Evolutionary conservation across 2,888 invertebrate species (phyloP).

Genomic region (Cryptophagus acutangulus): DNA sequence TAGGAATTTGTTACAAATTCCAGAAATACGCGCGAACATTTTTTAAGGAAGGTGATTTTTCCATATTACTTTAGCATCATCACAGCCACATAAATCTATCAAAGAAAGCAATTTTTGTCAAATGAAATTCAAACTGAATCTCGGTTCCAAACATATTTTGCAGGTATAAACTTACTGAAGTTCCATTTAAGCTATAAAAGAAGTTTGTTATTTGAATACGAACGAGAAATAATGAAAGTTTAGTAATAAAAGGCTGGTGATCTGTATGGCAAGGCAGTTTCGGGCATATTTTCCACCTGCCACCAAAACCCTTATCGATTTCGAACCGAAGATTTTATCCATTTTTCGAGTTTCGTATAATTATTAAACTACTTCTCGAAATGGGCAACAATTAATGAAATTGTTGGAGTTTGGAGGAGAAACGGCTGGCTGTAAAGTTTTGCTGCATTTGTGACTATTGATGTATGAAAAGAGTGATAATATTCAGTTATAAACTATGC

Average conservation of each 20-base stretch:
- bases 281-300: constrained; percentile 41
- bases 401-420: neutral
- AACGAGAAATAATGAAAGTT: constrained; percentile 44
- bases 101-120: constrained; percentile 22
- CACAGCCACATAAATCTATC: no score
- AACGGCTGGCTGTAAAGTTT: neutral
- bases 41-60: no score
- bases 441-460: neutral
- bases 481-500: neutral
- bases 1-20: no score
- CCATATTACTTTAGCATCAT: constrained; percentile 8
- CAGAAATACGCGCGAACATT: no score
- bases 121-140: constrained; percentile 33
- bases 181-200: constrained; percentile 40
- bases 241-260: constrained; percentile 39
- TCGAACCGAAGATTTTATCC: neutral
- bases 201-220: constrained; percentile 44
- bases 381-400: neutral
- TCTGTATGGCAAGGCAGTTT: constrained; percentile 39
- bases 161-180: constrained; percentile 32
- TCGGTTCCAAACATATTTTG: constrained; percentile 32
- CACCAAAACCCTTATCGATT: constrained; percentile 24
- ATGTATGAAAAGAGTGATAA: neutral
- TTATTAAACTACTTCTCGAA: neutral
- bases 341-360: neutral